Evolutionary conservation across 2,888 invertebrate species (phyloP).

Genomic region (Limnephilus auricula): DNA sequence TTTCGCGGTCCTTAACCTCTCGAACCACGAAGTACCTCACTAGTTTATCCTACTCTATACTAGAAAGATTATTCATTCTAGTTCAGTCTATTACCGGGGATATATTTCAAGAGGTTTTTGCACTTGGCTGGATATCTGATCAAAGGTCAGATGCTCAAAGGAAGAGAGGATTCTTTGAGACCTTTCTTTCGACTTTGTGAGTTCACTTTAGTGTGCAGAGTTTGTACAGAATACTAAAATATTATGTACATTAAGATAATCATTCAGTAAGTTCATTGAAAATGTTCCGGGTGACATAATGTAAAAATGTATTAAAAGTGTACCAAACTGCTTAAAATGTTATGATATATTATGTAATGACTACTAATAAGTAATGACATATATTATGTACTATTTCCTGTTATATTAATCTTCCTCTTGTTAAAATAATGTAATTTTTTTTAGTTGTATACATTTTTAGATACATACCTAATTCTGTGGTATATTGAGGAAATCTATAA

Average conservation of each 20-base stretch:
- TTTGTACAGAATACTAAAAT: not conserved
- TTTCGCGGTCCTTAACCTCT: too few species aligned
- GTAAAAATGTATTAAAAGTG: too few species aligned
- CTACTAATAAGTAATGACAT: too few species aligned
- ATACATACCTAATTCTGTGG: too few species aligned
- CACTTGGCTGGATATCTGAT: conserved; percentile 14
- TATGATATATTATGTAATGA: too few species aligned
- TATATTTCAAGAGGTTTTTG: not conserved
- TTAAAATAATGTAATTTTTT: too few species aligned
- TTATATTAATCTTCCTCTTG: too few species aligned
- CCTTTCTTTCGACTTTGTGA: not conserved
- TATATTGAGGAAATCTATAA: too few species aligned
- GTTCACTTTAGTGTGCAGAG: not conserved
- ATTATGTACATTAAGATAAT: not conserved
- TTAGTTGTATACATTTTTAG: too few species aligned
- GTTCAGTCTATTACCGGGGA: not conserved
- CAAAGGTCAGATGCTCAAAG: conserved; percentile 29
- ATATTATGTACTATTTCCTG: too few species aligned
- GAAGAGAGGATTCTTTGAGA: not conserved
- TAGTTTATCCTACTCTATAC: not conserved
- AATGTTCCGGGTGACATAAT: not conserved
- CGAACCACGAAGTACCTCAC: too few species aligned
- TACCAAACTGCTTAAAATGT: too few species aligned
- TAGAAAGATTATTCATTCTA: not conserved
- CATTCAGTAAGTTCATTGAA: not conserved